Evolutionary conservation across 1,140 invertebrate species (phyloP), one percentile per base, ranked within the genome.

Genomic region (Venustaconcha ellipsiformis): DNA sequence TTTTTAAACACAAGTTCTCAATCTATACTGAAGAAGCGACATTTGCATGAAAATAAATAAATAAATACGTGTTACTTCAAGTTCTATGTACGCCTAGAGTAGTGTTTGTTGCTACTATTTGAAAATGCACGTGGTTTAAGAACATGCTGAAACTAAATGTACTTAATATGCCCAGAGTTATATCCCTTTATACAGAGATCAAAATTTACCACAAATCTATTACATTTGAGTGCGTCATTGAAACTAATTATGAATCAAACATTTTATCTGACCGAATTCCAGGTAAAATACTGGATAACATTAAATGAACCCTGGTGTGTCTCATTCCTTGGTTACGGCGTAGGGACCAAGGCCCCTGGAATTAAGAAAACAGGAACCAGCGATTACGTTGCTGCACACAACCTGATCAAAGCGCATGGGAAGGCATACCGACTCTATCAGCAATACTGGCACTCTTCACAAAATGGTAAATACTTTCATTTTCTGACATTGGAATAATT

Each of bases 271-370:
- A 48, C 64, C 18, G 57, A 30, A 63, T 78, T 78, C 17, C 58
- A 89, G 81, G 89, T 91, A 1, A 88, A 89, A 56, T 81, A 77
- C 5, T 91, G 89, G 90, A 85, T 90, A 12, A 91, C 90, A 14
- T 82, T 91, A 64, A 91, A 91, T 70, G 90, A 91, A 65, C 89
- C 90, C 0, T 82, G 72, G 18, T 80, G 86, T 0, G 78, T 88
- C n/a, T 60, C 80, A 6, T 76, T 70, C 37, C 55, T 79, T 57
- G 90, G 87, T n/a, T 90, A 90, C 20, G 80, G 80, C 8, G 55
- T 59, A 20, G 75, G 71, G 18, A 59, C 67, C 26, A 73, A 74
- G 55, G 77, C 81, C 5, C 81, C 81, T 26, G 82, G 78, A 59
- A 67, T 60, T 30, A 15, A 66, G 15, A 63, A 70, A 1, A 59